These are phyloP conservation scores for Macrotus californicus DNA, from an alignment of 2,113 vertebrate species.

Conservation along the genomic window DNA sequence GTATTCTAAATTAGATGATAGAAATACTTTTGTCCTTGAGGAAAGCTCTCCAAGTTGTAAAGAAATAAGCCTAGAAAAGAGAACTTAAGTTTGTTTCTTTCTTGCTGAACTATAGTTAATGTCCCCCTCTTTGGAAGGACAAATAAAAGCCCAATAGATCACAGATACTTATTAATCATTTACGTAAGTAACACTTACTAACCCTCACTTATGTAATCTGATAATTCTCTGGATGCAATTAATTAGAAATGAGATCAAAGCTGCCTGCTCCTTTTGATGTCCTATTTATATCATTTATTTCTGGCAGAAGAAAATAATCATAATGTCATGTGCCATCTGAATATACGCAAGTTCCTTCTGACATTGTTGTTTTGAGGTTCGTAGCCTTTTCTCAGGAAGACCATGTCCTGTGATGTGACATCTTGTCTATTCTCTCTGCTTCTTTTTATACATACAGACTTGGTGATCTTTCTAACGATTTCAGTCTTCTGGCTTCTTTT, in stretches of 20 bases:
- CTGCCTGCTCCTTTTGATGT: constrained; percentile 72
- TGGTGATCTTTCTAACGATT: constrained; percentile 53
- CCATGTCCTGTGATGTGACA: constrained; percentile 51
- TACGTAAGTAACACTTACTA: constrained; percentile 72
- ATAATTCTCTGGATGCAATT: constrained; percentile 73
- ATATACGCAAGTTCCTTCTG: constrained; percentile 31
- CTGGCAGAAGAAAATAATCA: constrained; percentile 75
- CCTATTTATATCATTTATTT: constrained; percentile 78
- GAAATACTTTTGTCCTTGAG: constrained; percentile 21
- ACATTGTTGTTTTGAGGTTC: constrained; percentile 52
- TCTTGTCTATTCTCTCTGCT: constrained; percentile 18
- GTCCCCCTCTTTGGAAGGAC: constrained; percentile 43
- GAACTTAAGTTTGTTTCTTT: constrained; percentile 44
- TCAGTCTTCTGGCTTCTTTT: constrained; percentile 31
- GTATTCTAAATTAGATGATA: constrained; percentile 9
- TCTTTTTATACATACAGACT: constrained; percentile 31
- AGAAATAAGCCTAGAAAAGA: constrained; percentile 6
- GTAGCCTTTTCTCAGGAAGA: constrained; percentile 45
- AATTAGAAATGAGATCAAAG: constrained; percentile 81
- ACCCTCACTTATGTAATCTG: constrained; percentile 68
- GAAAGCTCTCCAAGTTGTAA: not conserved
- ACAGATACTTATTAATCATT: constrained; percentile 76
- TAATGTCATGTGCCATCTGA: constrained; percentile 65
- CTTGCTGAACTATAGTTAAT: constrained; percentile 53
- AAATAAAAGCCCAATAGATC: constrained; percentile 68